phyloP scores from a whole-genome alignment of 2,888 invertebrate genomes.

The Lasioglossum leucozonium region DNA sequence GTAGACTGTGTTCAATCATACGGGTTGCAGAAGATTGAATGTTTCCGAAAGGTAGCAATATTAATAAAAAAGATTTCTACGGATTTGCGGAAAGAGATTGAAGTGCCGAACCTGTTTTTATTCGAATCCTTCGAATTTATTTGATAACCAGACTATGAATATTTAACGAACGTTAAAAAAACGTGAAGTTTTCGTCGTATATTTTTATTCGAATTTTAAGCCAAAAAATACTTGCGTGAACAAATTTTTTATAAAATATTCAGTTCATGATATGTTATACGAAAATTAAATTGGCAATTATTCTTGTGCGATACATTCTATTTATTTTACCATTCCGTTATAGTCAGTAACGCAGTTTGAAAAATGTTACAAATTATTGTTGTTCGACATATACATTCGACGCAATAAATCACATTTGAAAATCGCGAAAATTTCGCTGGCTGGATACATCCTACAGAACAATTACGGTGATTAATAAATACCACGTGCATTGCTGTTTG shows the following conservation, averaged over 20 bases:
- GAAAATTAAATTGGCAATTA: not conserved
- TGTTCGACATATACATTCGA: not conserved
- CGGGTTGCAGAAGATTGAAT: not conserved
- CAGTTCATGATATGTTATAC: too few species aligned
- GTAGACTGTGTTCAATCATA: not conserved
- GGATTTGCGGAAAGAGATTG: not conserved
- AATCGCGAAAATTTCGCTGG: not conserved
- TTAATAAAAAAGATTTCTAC: not conserved
- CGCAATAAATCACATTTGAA: not conserved
- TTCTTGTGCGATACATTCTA: not conserved
- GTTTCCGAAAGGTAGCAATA: not conserved
- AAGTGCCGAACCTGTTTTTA: not conserved
- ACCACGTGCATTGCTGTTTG: not conserved
- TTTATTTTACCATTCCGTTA: not conserved
- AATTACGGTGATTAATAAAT: conserved; percentile 9
- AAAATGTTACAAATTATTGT: not conserved
- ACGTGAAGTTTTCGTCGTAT: not conserved
- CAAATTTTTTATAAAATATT: not conserved
- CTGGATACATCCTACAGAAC: not conserved
- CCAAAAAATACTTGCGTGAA: not conserved
- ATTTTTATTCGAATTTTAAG: not conserved
- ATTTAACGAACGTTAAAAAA: not conserved
- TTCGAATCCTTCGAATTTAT: not conserved
- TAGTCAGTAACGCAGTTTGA: not conserved
- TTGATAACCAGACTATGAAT: too few species aligned